Evolutionary conservation across 2,113 vertebrate genomes (phyloP).

Genomic region (Sphyrna mokarran): DNA sequence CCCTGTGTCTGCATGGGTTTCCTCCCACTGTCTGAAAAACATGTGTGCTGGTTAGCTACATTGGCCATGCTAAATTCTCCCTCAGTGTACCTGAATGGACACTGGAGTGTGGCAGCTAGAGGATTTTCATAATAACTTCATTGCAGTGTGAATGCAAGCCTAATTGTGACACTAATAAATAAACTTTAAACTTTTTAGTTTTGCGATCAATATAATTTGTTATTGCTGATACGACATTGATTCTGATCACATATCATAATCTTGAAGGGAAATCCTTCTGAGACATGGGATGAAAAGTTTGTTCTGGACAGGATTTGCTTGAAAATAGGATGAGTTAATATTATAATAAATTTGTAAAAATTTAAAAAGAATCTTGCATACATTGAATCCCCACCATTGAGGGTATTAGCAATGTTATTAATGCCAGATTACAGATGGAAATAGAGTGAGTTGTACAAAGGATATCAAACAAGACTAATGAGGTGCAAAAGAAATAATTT

Average conservation of each 20-base stretch:
- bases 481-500: neutral
- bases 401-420: neutral
- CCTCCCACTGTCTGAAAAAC: too few species aligned
- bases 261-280: neutral
- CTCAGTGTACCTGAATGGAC: too few species aligned
- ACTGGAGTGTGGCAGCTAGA: too few species aligned
- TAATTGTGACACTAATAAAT: too few species aligned
- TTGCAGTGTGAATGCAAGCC: too few species aligned
- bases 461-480: neutral
- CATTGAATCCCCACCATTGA: neutral
- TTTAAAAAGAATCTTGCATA: neutral
- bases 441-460: neutral
- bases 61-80: too few species aligned
- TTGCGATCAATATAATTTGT: neutral
- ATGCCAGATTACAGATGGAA: neutral
- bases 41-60: too few species aligned
- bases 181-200: neutral
- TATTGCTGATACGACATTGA: neutral
- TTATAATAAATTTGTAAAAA: neutral
- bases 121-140: too few species aligned
- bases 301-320: neutral
- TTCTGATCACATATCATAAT: neutral
- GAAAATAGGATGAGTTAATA: neutral
- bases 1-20: too few species aligned
- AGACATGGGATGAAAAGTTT: neutral